phyloP scores from a whole-genome alignment of 2,888 invertebrate species.

The Tupiocoris notatus region DNA sequence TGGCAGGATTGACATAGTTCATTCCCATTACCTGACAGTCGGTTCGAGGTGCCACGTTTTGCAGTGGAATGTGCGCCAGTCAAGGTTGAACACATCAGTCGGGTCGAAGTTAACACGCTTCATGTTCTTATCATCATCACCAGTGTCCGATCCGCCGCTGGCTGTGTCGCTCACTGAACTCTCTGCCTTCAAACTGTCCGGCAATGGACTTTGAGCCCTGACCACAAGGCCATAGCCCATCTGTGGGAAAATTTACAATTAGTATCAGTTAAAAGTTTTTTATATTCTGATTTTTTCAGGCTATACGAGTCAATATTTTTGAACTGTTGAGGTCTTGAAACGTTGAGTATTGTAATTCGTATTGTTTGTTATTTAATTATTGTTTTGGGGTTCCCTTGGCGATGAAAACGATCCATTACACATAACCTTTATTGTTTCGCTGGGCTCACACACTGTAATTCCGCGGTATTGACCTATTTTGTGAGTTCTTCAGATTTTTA shows the following conservation, averaged over 20 bases:
- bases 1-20: no score
- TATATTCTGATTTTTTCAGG: no score
- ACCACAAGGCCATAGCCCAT: constrained; percentile 44
- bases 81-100: constrained; percentile 60
- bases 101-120: constrained; percentile 55
- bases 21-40: constrained; percentile 77
- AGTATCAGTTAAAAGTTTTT: not conserved
- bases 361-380: no score
- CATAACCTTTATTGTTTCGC: no score
- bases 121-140: constrained; percentile 55
- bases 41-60: constrained; percentile 97
- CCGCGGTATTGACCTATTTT: no score
- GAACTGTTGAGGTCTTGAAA: no score
- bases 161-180: constrained; percentile 36
- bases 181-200: constrained; percentile 40
- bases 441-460: no score
- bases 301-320: no score
- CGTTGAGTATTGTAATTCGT: no score
- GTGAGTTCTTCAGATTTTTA: no score
- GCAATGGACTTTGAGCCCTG: constrained; percentile 55
- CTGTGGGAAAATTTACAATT: constrained; percentile 9
- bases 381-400: not conserved
- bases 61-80: constrained; percentile 88
- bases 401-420: no score
- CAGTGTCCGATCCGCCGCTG: constrained; percentile 40